These are phyloP conservation scores for Mormyrus lacerda DNA, from an alignment of 2,113 vertebrate genomes.

Conservation along the genomic window DNA sequence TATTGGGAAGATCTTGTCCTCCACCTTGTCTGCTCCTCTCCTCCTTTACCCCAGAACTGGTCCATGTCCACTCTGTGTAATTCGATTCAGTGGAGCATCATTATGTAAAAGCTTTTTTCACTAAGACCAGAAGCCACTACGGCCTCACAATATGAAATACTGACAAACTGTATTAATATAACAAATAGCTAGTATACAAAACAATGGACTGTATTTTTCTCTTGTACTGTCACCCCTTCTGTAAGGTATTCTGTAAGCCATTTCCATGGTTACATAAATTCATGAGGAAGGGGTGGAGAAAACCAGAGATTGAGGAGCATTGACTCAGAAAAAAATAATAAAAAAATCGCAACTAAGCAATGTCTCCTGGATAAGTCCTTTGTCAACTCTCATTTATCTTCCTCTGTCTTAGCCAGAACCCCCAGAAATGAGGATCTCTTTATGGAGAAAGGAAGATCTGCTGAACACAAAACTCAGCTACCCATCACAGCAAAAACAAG, in stretches of 20 bases:
- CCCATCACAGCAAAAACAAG: neutral
- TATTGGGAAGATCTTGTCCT: neutral
- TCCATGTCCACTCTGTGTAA: neutral
- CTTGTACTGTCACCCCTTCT: neutral
- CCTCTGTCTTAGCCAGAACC: neutral
- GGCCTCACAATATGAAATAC: neutral
- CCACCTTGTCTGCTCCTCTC: neutral
- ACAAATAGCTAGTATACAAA: neutral
- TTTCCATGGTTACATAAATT: conserved; percentile 13
- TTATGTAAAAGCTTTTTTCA: neutral
- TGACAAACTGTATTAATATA: neutral
- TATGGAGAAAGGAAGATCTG: neutral
- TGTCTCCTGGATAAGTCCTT: neutral
- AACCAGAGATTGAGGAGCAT: neutral
- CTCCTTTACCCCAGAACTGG: neutral
- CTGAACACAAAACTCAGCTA: neutral
- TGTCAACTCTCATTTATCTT: conserved; percentile 11
- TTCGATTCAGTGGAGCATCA: neutral
- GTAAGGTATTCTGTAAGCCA: neutral
- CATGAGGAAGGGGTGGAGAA: neutral
- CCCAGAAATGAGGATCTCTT: neutral
- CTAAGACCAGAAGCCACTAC: neutral
- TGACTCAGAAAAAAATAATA: neutral
- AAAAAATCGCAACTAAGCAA: neutral
- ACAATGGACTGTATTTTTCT: neutral